Base-by-base conservation (phyloP, 2,113 vertebrate genomes). In the Copsychus sechellarum region DNA sequence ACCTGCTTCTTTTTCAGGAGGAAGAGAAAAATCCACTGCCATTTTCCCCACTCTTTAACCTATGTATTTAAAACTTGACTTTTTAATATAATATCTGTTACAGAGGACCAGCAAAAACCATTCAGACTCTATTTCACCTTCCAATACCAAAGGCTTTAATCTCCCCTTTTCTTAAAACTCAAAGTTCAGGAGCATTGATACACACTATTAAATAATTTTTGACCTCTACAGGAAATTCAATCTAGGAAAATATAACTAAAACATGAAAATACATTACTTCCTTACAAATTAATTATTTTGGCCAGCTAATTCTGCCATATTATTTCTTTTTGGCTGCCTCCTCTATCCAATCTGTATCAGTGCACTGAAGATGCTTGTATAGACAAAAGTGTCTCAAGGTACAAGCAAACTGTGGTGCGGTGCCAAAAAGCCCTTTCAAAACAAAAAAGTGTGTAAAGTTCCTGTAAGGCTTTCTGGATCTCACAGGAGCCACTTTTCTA, bases 361-460 rank as follows among this genome's bases (percentile, higher is more conserved):
- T 6, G 26, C 4, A 17, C 26, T 65, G 61, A 84, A 89, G 65
- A 60, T 73, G 51, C 18, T 36, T 48, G n/a, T 19, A 22, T 2
- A 43, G 17, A 33, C 0, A 0, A 58, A 3, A 48, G 9, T 8
- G 25, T 51, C 26, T 86, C 57, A 81, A 66, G 21, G 34, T 23
- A 21, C 1, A 6, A 65, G 36, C 79, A 81, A 21, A 24, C 13
- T 14, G 31, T 45, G 26, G 54, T 8, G 11, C 73, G 11, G 33
- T 53, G 28, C 25, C 34, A 57, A 81, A 81, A 83, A 67, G 43
- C 16, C 20, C 58, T 62, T 82, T 61, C 53, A 50, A 34, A n/a
- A 60, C 0, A 0, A 31, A 65, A 61, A 14, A 47, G 8, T 13
- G 3, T 6, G n/a, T 7, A 8, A 74, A 87, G 53, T 14, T 71